Evolutionary conservation across 1,140 invertebrate genomes (phyloP).

Genomic region (Planococcus citri): DNA sequence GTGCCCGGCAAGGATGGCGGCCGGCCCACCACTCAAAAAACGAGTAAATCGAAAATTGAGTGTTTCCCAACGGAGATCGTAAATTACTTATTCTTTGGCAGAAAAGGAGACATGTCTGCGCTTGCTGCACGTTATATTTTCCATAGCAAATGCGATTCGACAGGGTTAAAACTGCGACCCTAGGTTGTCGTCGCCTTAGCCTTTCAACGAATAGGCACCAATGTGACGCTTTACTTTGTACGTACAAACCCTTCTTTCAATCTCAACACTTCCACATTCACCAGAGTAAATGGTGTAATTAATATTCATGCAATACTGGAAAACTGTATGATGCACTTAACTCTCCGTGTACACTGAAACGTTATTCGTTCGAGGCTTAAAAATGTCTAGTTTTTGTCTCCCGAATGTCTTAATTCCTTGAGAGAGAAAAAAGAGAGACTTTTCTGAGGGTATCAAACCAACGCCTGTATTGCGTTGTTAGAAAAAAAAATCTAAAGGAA

Average conservation of each 20-base stretch:
- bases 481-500: no score
- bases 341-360: neutral
- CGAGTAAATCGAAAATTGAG: neutral
- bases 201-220: neutral
- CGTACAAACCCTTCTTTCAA: neutral
- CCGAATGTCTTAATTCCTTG: no score
- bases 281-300: neutral
- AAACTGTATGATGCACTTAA: neutral
- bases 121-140: neutral
- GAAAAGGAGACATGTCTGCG: neutral
- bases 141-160: neutral
- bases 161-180: neutral
- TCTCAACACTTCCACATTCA: constrained; percentile 2
- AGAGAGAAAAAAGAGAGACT: no score
- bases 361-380: neutral
- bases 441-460: no score
- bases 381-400: no score
- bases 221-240: neutral
- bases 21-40: no score
- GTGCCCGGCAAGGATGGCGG: no score
- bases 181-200: neutral
- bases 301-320: neutral
- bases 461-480: no score
- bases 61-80: neutral
- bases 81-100: neutral